Evolutionary conservation across 2,797 vertebrate species (phyloP), one percentile per base, ranked within the genome.

Genomic region (Sebastes taczanowskii): DNA sequence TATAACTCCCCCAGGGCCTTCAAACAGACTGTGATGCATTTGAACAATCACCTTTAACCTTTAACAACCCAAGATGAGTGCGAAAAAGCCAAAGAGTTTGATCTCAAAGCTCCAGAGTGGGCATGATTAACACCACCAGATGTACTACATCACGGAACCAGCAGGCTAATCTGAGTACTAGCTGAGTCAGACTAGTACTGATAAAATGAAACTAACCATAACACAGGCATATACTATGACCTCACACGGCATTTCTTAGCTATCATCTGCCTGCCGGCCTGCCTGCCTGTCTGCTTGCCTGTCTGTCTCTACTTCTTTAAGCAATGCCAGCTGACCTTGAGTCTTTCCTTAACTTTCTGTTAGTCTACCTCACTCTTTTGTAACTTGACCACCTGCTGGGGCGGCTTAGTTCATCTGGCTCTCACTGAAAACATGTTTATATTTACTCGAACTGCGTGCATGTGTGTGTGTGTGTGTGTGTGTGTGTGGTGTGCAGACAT

Each of bases 261-360:
- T 11, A 35, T 66, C 23, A 38, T 13, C 5, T 56, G 32, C 3
- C 46, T 71, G 6, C 1, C 35, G 0, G 35, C 5, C 35, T 38
- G 8, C 0, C 5, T 56, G 38, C 2, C 53, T 74, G 6, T 0
- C 61, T 77, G 22, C 2, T 42, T 22, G 32, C 0, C 60, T 52
- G 22, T 0, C 22, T 1, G 10, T 9, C 23, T 9, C 23, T 75
- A 22, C 3, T 10, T 20, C 70, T 65, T 61, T 66, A 71, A 55
- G 20, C 4, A 16, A 1, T 0, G 2, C 13, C 42, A 72, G 25
- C 25, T 82, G 72, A 66, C 46, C 35, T 6, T 0, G 0, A 49
- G 23, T 16, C 11, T 72, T 80, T 89, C 77, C 82, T 88, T 91
- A 87, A 84, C 82, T 92, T 84, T 93, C 89, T n/a, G 4, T 91